phyloP scores from a whole-genome alignment of 2,797 vertebrate species.

The Urocyon cinereoargenteus region DNA sequence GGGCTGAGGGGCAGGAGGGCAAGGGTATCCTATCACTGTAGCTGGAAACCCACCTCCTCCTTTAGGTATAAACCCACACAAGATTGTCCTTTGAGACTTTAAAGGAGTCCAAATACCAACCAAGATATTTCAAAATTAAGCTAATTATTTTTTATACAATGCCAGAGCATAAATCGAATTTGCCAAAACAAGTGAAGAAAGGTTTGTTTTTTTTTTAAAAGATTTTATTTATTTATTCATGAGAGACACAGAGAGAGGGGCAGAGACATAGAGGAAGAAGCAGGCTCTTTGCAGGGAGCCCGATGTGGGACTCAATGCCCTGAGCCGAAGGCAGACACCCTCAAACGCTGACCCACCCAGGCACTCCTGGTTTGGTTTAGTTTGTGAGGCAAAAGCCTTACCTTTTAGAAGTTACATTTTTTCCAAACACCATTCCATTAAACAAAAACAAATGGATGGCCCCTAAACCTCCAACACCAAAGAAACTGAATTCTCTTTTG shows the following conservation, averaged over 20 bases:
- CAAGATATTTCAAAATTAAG: slow-evolving; percentile 42
- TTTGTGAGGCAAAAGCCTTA: neutral
- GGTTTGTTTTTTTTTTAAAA: too few species aligned
- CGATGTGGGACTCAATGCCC: too few species aligned
- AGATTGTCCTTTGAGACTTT: neutral
- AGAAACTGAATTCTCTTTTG: neutral
- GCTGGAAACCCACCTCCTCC: neutral
- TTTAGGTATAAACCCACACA: neutral
- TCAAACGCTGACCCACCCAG: neutral
- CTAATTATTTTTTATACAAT: neutral
- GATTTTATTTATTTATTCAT: too few species aligned
- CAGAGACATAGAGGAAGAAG: too few species aligned
- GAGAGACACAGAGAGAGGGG: too few species aligned
- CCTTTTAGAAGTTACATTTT: neutral
- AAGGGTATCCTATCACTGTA: fast-evolving
- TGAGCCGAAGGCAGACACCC: neutral
- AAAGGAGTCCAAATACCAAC: slow-evolving; percentile 21
- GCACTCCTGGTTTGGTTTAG: neutral
- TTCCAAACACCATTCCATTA: neutral
- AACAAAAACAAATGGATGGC: slow-evolving; percentile 16
- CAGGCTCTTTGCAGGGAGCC: too few species aligned
- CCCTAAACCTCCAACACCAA: neutral
- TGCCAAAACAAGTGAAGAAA: slow-evolving; percentile 15
- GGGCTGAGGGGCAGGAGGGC: neutral
- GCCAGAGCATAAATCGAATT: neutral